Conservation (phyloP, 2,113 vertebrate species). For the Calyptommatus sinebrachiatus region DNA sequence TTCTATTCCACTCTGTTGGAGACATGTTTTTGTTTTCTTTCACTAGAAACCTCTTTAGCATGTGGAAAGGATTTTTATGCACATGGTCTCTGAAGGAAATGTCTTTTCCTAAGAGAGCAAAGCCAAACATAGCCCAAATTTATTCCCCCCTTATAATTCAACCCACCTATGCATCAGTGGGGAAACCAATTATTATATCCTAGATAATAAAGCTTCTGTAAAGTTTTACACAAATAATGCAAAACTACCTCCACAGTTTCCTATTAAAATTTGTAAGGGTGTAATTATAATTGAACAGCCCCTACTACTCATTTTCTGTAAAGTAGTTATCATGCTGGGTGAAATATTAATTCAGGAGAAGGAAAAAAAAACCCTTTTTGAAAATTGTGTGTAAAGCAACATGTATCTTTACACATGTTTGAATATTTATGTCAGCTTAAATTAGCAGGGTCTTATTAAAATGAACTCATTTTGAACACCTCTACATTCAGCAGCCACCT, state of each 20-base stretch:
- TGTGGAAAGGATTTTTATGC: background rate
- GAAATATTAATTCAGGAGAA: background rate
- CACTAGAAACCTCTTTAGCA: background rate
- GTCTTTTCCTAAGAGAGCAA: background rate
- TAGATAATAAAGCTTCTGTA: background rate
- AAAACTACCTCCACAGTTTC: constrained; percentile 4
- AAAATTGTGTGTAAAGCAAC: background rate
- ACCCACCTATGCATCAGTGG: background rate
- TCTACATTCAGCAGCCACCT: background rate
- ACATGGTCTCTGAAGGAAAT: background rate
- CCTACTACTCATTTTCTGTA: background rate
- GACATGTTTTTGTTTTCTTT: background rate
- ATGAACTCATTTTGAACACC: background rate
- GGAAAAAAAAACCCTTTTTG: background rate
- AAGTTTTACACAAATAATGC: background rate
- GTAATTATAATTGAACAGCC: background rate
- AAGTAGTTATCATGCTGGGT: background rate
- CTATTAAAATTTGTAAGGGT: background rate
- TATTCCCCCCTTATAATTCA: background rate
- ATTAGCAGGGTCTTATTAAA: background rate
- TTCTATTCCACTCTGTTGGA: too few relatives aligned
- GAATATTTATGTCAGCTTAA: background rate
- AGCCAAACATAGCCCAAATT: background rate
- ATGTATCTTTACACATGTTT: background rate
- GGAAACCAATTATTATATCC: background rate